A percentile compares a stretch with the other conserved stretches of the same genome.
These are phyloP conservation scores for Proterorhinus semilunaris DNA, from an alignment of 2,113 vertebrate species.

Conservation along the genomic window DNA sequence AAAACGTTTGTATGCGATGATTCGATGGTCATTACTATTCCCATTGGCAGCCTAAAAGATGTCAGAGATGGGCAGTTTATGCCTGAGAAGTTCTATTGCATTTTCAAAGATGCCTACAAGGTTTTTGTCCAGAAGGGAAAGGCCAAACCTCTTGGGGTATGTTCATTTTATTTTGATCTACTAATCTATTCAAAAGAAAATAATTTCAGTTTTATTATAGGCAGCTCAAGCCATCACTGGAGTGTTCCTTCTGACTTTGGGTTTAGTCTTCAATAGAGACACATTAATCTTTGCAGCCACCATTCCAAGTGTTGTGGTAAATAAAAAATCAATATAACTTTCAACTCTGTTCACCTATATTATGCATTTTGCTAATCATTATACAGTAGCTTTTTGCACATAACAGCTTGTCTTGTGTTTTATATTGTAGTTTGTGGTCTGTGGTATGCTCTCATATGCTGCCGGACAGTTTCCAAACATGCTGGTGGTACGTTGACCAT, in stretches of 20 bases:
- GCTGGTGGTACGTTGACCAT: slow-evolving; percentile 56
- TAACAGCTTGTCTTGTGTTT: neutral
- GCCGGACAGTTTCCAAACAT: slow-evolving; percentile 69
- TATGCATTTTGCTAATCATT: too few species aligned
- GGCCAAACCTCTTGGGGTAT: slow-evolving; percentile 72
- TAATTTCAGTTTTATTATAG: slow-evolving; percentile 32
- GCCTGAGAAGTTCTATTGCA: slow-evolving; percentile 70
- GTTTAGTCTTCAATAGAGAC: neutral
- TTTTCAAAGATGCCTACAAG: slow-evolving; percentile 76
- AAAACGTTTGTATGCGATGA: slow-evolving; percentile 69
- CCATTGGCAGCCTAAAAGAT: slow-evolving; percentile 48
- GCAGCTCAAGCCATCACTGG: slow-evolving; percentile 64
- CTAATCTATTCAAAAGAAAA: neutral
- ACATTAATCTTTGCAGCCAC: fast-evolving
- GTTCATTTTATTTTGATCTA: slow-evolving; percentile 7
- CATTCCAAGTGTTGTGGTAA: slow-evolving; percentile 64
- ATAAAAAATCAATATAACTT: neutral
- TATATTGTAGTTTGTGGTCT: slow-evolving; percentile 62
- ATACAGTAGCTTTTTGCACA: too few species aligned
- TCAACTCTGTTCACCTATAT: too few species aligned
- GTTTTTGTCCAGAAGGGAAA: slow-evolving; percentile 63
- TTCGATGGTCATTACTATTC: slow-evolving; percentile 75
- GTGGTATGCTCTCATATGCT: slow-evolving; percentile 63
- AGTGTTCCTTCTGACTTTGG: slow-evolving; percentile 59
- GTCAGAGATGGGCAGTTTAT: slow-evolving; percentile 47